Conservation (phyloP, 2,888 invertebrate species). For the Megastigmus dorsalis region DNA sequence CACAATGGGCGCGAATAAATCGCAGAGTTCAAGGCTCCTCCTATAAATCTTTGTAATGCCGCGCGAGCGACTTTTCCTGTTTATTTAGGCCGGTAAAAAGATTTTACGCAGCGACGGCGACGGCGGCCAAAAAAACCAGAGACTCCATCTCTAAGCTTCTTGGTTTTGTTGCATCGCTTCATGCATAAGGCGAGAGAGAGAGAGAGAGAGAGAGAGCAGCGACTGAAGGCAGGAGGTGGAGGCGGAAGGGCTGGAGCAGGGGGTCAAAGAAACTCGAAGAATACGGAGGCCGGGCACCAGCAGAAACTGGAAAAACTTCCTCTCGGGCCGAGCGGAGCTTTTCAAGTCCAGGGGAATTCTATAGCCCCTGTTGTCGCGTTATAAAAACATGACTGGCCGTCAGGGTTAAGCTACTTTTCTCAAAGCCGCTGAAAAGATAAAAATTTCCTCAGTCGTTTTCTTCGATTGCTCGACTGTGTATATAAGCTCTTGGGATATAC, state of each 20-base stretch:
- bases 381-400: conserved; percentile 50
- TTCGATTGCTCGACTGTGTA: neutral
- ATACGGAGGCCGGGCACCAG: conserved; percentile 15
- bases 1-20: neutral
- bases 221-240: no score
- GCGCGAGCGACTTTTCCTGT: conserved; percentile 18
- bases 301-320: conserved; percentile 40
- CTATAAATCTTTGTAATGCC: neutral
- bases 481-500: no score
- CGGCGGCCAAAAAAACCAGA: neutral
- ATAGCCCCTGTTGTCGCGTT: conserved; percentile 42
- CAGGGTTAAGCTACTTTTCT: conserved; percentile 52
- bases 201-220: neutral
- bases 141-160: conserved; percentile 14
- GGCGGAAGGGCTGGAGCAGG: neutral
- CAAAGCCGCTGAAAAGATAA: conserved; percentile 49
- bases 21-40: neutral
- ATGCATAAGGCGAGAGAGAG: neutral
- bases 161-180: neutral
- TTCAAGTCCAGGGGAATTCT: conserved; percentile 40
- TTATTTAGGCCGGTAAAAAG: conserved; percentile 8
- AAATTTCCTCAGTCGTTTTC: conserved; percentile 42
- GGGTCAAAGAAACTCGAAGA: conserved; percentile 33
- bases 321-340: conserved; percentile 12
- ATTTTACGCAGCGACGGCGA: neutral